Conservation (phyloP, 2,888 invertebrate genomes). For the Oasisia sp. region DNA sequence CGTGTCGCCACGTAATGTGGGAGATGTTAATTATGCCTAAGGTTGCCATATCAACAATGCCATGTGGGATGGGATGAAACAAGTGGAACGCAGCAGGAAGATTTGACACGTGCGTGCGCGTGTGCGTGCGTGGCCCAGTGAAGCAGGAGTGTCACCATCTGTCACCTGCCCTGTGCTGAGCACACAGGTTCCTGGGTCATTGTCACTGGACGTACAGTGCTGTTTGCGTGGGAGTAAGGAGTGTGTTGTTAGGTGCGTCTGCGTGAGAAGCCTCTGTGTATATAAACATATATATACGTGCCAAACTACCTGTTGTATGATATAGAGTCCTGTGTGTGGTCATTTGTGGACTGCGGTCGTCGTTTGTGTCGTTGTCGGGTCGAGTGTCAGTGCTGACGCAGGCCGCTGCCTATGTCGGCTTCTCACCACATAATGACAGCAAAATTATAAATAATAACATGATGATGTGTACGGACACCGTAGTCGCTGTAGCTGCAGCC, state of each 20-base stretch:
- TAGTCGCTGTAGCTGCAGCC: neutral
- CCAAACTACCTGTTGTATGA: constrained; percentile 12
- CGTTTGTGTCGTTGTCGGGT: neutral
- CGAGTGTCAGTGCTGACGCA: neutral
- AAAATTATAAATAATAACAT: neutral
- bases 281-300: neutral
- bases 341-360: neutral
- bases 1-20: neutral
- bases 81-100: neutral
- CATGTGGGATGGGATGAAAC: neutral
- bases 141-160: neutral
- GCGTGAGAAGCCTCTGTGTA: neutral
- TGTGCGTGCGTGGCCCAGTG: neutral
- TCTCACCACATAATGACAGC: constrained; percentile 10
- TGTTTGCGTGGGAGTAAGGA: neutral
- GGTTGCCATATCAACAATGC: neutral
- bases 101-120: neutral
- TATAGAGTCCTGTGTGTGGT: neutral
- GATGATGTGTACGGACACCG: neutral
- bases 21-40: constrained; percentile 5
- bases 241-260: neutral
- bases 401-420: neutral
- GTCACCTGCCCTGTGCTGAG: neutral
- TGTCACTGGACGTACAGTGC: neutral
- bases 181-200: neutral